Evolutionary conservation across 2,113 vertebrate species (phyloP).

Genomic region (Ceyx melanurus): DNA sequence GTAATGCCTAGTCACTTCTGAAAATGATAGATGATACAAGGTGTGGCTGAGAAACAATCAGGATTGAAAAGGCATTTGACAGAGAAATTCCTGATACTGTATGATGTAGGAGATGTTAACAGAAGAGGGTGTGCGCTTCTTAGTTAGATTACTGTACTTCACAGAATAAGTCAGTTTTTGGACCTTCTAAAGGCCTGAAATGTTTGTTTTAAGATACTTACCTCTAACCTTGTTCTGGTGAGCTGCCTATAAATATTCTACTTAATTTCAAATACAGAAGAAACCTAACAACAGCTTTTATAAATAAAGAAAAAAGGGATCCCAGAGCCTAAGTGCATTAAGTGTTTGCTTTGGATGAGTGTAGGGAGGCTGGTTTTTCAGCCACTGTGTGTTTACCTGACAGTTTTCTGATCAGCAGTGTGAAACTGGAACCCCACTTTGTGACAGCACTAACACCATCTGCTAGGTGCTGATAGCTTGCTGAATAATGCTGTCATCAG

Average conservation of each 20-base stretch:
- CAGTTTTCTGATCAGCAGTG: constrained; percentile 63
- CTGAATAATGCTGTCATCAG: constrained; percentile 54
- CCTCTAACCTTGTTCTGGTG: background rate
- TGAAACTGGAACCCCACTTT: constrained; percentile 8
- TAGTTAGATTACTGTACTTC: background rate
- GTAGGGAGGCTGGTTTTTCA: constrained; percentile 21
- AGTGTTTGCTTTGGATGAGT: constrained; percentile 67
- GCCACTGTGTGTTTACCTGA: constrained; percentile 61
- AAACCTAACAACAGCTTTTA: constrained; percentile 22
- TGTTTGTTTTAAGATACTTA: background rate
- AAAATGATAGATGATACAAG: background rate
- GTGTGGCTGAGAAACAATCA: background rate
- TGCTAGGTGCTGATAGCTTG: constrained; percentile 45
- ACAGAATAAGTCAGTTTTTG: background rate
- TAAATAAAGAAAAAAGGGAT: constrained; percentile 45
- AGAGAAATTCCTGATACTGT: background rate
- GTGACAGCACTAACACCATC: constrained; percentile 65
- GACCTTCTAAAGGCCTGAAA: background rate
- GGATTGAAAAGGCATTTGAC: background rate
- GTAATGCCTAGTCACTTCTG: background rate
- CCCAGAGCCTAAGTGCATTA: background rate
- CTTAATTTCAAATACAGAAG: constrained; percentile 43
- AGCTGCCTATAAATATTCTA: constrained; percentile 54
- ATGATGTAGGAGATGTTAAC: background rate
- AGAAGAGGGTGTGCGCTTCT: background rate